Evolutionary conservation across 2,888 invertebrate genomes (phyloP).

Genomic region (Seira sanloemensis): DNA sequence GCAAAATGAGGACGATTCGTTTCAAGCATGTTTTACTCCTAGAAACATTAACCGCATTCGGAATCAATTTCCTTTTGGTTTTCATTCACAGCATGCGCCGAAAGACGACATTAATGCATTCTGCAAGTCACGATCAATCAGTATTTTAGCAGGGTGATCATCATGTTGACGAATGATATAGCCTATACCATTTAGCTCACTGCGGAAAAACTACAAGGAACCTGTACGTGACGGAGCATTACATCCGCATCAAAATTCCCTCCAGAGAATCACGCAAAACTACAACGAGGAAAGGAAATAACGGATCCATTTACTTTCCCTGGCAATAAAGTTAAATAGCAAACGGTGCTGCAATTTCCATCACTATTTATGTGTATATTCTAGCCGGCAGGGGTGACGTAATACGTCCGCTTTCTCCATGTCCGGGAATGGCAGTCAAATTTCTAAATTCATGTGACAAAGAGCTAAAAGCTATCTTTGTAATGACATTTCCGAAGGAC

Average conservation of each 20-base stretch:
- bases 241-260: conserved; percentile 14
- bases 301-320: conserved; percentile 36
- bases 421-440: too few relatives aligned
- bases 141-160: conserved; percentile 12
- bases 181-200: too few relatives aligned
- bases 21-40: too few relatives aligned
- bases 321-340: background rate
- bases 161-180: conserved; percentile 5
- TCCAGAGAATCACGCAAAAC: conserved; percentile 48
- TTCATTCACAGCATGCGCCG: background rate
- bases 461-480: too few relatives aligned
- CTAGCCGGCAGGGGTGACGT: too few relatives aligned
- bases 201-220: background rate
- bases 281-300: conserved; percentile 43
- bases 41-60: conserved; percentile 31
- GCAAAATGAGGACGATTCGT: too few relatives aligned
- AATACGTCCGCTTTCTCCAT: too few relatives aligned
- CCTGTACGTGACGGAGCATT: conserved; percentile 12
- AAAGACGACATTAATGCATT: conserved; percentile 25
- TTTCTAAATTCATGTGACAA: too few relatives aligned
- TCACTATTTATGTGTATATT: too few relatives aligned
- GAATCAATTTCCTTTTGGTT: conserved; percentile 49
- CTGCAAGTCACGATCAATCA: conserved; percentile 25
- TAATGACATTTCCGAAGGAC: too few relatives aligned
- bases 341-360: background rate